These are phyloP conservation scores for Pseudococcus viburni DNA, from an alignment of 2,888 invertebrate genomes.

Conservation along the genomic window DNA sequence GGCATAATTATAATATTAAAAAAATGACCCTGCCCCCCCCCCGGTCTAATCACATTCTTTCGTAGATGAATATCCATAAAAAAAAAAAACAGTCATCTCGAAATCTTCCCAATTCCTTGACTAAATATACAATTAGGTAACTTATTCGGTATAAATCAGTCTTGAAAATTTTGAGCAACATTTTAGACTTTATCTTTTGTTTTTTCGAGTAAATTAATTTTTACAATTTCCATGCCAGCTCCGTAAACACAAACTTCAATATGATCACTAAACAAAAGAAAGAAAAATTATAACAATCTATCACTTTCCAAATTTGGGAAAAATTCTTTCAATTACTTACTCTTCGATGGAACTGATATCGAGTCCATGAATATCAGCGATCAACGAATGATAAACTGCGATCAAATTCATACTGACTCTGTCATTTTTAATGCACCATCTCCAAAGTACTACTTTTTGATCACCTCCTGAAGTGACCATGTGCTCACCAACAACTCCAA, in stretches of 20 bases:
- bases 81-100: neutral
- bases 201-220: conserved; percentile 7
- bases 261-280: conserved; percentile 67
- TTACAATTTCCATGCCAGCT: conserved; percentile 73
- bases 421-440: conserved; percentile 71
- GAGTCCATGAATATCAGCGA: conserved; percentile 81
- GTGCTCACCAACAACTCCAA: conserved; percentile 71
- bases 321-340: conserved; percentile 68
- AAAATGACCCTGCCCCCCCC: too few species aligned
- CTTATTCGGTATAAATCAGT: conserved; percentile 68
- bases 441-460: conserved; percentile 76
- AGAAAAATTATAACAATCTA: neutral
- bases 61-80: too few species aligned
- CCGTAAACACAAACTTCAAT: conserved; percentile 74
- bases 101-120: neutral
- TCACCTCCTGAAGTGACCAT: conserved; percentile 77
- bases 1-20: too few species aligned
- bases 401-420: conserved; percentile 71
- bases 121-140: neutral
- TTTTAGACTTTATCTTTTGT: neutral
- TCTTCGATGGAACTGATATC: conserved; percentile 70
- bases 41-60: too few species aligned
- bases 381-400: conserved; percentile 74
- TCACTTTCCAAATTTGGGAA: too few species aligned
- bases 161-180: conserved; percentile 27